A percentile compares a stretch with the other conserved stretches of the same genome.
Evolutionary conservation across 2,113 vertebrate species (phyloP).

Genomic region (Athene cunicularia): DNA sequence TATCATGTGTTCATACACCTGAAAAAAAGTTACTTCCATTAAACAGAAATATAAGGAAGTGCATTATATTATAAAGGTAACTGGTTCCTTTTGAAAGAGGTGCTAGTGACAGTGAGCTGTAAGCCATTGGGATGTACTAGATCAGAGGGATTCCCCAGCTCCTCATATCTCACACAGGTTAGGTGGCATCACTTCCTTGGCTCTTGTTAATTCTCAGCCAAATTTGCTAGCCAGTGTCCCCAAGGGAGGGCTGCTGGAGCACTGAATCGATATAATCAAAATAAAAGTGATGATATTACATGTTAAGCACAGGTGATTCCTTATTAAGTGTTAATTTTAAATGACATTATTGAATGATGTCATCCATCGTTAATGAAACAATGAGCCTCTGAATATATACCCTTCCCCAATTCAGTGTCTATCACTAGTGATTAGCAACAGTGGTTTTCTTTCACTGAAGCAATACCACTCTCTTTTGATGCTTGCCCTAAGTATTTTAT

Average conservation of each 20-base stretch:
- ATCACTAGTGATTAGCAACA: background rate
- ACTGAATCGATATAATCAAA: background rate
- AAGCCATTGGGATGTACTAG: background rate
- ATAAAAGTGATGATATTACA: background rate
- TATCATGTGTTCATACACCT: background rate
- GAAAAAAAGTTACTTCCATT: background rate
- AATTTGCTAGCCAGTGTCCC: background rate
- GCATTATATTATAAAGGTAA: background rate
- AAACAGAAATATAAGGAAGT: background rate
- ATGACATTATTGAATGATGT: background rate
- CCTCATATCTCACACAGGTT: background rate
- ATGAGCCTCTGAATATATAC: background rate
- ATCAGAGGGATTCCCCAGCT: background rate
- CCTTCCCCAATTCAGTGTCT: background rate
- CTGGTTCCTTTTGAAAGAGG: background rate
- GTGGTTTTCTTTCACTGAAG: background rate
- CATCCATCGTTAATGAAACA: background rate
- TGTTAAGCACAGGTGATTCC: background rate
- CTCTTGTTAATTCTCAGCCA: background rate
- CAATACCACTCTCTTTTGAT: background rate
- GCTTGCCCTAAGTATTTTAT: background rate
- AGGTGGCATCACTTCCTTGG: background rate
- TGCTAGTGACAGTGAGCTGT: background rate
- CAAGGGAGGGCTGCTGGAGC: background rate
- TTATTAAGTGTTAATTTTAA: background rate